These are phyloP conservation scores for Gymnosoma rotundatum DNA, from an alignment of 2,888 invertebrate genomes.

Conservation along the genomic window DNA sequence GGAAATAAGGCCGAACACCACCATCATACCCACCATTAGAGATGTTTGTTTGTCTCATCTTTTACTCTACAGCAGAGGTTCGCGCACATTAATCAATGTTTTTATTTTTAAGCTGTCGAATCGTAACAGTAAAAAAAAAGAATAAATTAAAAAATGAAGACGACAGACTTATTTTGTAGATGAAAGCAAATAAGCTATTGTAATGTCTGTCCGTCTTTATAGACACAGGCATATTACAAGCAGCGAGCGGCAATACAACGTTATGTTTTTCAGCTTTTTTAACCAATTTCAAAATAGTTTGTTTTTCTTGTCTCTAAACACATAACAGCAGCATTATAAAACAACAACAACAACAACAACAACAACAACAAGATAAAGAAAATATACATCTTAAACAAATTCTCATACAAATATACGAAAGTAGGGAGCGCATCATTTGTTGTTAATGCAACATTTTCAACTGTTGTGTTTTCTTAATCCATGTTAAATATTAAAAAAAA, in stretches of 20 bases:
- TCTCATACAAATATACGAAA: conserved; percentile 49
- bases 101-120: conserved; percentile 62
- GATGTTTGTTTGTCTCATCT: conserved; percentile 29
- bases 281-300: conserved; percentile 33
- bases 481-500: conserved; percentile 8
- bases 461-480: conserved; percentile 10
- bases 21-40: conserved; percentile 31
- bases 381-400: conserved; percentile 33
- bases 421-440: conserved; percentile 45
- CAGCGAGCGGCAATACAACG: conserved; percentile 41
- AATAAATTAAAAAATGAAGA: conserved; percentile 35
- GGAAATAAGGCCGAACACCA: conserved; percentile 42
- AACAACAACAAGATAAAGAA: background rate
- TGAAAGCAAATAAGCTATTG: conserved; percentile 47
- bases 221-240: conserved; percentile 34
- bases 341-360: background rate
- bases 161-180: conserved; percentile 55
- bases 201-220: conserved; percentile 21
- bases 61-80: conserved; percentile 48
- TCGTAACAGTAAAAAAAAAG: conserved; percentile 47
- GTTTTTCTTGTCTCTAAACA: conserved; percentile 32
- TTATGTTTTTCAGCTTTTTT: conserved; percentile 25
- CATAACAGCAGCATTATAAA: conserved; percentile 1
- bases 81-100: conserved; percentile 70
- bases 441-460: conserved; percentile 43